Base-by-base conservation (phyloP, 2,113 vertebrate genomes). In the Spea multiplicata region DNA sequence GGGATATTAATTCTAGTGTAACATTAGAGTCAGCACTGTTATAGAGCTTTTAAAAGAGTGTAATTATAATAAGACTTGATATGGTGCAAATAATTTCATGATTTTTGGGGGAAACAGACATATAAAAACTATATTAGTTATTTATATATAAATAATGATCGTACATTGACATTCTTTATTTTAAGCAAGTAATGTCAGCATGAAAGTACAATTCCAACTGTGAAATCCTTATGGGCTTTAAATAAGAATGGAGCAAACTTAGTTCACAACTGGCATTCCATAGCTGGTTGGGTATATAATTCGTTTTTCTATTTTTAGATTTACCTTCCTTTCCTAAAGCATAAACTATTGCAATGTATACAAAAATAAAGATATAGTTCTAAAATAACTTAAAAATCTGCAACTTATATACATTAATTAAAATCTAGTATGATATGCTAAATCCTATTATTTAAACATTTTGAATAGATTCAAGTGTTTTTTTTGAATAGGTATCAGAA, bases 191-290 rank as follows among this genome's bases (percentile, higher is more conserved):
- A 66, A 48, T 53, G 8, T 9, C 57, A 52, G 44, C 70, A 66
- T 48, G 73, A 66, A 79, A 73, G 30, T 50, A 12, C 65, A 66
- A 66, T 66, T 66, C 61, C n/a, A 73, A 59, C 70, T 59, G 50
- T 73, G 70, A 73, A 59, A 66, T 57, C 64, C 44, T 73, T 78
- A 8, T 64, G 59, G 59, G 45, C 44, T 72, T 78, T 55, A 53
- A 46, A 61, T 48, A 76, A 71, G 48, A 71, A 65, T 71, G 68
- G 52, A 53, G 13, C 30, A 78, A 72, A 77, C 16, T 50, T 61
- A 44, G n/a, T 46, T 78, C 76, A 72, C 68, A 53, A 68, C 8
- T 45, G 59, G 17, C 4, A 72, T 55, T 66, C 50, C 48, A 47
- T 45, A 65, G 59, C 57, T 45, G n/a, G 67, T 46, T 46, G 4